These are phyloP conservation scores for Augiades crinisus DNA, from an alignment of 2,888 invertebrate genomes.

Conservation along the genomic window DNA sequence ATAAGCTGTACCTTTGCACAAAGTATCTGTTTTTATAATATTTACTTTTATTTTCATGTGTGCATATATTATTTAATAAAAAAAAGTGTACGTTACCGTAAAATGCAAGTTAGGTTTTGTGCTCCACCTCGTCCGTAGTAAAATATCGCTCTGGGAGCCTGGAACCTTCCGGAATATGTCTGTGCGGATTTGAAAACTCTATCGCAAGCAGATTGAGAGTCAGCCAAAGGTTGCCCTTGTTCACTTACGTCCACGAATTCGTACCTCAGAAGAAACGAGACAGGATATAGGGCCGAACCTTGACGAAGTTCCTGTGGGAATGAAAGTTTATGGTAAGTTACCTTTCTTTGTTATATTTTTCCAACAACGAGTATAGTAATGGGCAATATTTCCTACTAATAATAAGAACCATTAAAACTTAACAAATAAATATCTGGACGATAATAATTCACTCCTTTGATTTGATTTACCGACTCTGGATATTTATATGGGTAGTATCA, in stretches of 20 bases:
- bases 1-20: too few species aligned
- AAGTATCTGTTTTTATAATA: too few species aligned
- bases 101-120: slow-evolving; percentile 87
- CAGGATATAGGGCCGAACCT: slow-evolving; percentile 90
- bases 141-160: slow-evolving; percentile 90
- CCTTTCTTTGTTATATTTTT: too few species aligned
- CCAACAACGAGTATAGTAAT: too few species aligned
- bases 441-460: too few species aligned
- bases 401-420: too few species aligned
- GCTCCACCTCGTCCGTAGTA: slow-evolving; percentile 91
- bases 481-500: not conserved
- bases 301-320: slow-evolving; percentile 83
- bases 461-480: too few species aligned
- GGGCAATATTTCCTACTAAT: too few species aligned
- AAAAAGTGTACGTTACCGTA: slow-evolving; percentile 80
- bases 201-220: slow-evolving; percentile 84
- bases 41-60: too few species aligned
- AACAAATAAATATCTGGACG: too few species aligned
- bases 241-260: slow-evolving; percentile 90
- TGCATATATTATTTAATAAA: too few species aligned
- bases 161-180: slow-evolving; percentile 83
- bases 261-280: slow-evolving; percentile 88
- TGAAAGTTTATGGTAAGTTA: slow-evolving; percentile 20
- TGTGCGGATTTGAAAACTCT: slow-evolving; percentile 81
- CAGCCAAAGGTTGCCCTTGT: slow-evolving; percentile 82